These are phyloP conservation scores for Crotalus horridus DNA, from an alignment of 2,113 vertebrate species.

Conservation along the genomic window DNA sequence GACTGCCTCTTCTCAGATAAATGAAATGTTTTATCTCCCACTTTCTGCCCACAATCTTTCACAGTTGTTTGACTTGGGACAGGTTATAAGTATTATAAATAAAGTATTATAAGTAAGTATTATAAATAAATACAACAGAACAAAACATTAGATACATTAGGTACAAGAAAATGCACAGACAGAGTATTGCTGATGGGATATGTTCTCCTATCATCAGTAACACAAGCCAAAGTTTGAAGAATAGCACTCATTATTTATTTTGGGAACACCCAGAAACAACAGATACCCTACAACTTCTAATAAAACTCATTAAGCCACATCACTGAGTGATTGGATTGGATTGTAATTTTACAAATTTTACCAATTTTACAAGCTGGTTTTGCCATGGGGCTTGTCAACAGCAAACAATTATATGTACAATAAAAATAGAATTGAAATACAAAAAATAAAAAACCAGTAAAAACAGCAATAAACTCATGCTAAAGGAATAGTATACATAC, in stretches of 20 bases:
- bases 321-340: not conserved
- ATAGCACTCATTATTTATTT: not conserved
- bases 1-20: not conserved
- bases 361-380: not conserved
- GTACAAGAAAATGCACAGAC: not conserved
- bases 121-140: not conserved
- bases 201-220: not conserved
- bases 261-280: not conserved
- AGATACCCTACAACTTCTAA: not conserved
- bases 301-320: not conserved
- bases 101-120: not conserved
- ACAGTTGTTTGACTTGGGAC: not conserved
- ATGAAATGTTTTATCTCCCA: not conserved
- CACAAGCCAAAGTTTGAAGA: not conserved
- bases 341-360: not conserved
- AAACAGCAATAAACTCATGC: not conserved
- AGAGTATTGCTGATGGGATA: not conserved
- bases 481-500: not conserved
- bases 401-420: not conserved
- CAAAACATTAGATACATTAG: not conserved
- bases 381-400: not conserved
- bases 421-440: not conserved
- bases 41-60: not conserved
- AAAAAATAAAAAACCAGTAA: not conserved
- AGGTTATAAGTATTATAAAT: not conserved